Evolutionary conservation across 2,888 invertebrate genomes (phyloP), one percentile per base, ranked within the genome.

Genomic region (Pocota personata): DNA sequence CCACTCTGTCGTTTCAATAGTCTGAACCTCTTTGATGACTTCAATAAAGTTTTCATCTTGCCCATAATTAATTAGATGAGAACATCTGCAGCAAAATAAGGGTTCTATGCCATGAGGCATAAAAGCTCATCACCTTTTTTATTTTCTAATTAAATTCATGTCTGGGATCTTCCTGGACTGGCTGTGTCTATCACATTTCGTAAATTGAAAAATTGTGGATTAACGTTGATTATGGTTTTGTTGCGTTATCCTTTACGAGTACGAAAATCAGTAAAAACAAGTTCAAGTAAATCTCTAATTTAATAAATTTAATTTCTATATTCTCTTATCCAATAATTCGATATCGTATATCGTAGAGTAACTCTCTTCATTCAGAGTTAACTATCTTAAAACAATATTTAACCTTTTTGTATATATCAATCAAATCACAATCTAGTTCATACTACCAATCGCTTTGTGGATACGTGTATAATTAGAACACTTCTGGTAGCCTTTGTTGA

Each of bases 1-100:
- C 76, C 76, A 76, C 76, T 24, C 35, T 76, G 57, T 48, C 66
- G 57, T 16, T 57, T 76, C 57, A 43, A 27, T 8, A 43, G 3
- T 30, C 48, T 57, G 52, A 64, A 64, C 40, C 46, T 35, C 76
- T 76, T 48, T 76, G 57, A 76, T 66, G 66, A 76, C 57, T 66
- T 76, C 76, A 76, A 76, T 66, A 66, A 58, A 30, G 76, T 76
- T 66, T 66, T 66, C 46, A 66, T 76, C 66, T 30, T 66, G 57
- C 32, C 76, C 66, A 48, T 66, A 76, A 76, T 76, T 76, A 76
- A 76, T 76, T 76, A 66, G 57, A 57, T 19, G 57, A 46, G 46
- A 37, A 58, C 48, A 76, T 76, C 57, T 58, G 76, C 76, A 66
- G 4, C 32, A 48, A 58, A 72, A 72, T 50, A 46, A 48, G 71